Base-by-base conservation (phyloP, 2,888 invertebrate genomes). In the Apodemia mormo region DNA sequence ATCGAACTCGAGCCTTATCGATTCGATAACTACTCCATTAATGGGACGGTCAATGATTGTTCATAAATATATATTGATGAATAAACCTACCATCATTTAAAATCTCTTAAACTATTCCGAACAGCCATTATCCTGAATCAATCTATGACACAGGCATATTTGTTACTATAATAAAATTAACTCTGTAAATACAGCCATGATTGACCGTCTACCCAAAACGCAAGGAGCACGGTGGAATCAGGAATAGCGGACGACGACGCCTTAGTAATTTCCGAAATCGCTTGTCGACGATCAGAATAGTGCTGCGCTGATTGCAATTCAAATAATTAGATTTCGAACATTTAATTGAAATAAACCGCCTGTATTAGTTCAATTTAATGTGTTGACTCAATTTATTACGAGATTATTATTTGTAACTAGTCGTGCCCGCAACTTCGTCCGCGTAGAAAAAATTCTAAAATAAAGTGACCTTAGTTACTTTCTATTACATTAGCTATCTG, bases 261-360 rank as follows among this genome's bases (percentile, higher is more conserved):
- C 91, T 91, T 90, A 87, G 91, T 87, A 91, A 92, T 92, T 92
- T 92, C 92, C 91, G 91, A 92, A 92, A 91, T 91, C 92, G 90
- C 87, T 85, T 84, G 90, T 87, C 90, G 88, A 88, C 92, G 89
- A 89, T 89, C 89, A 85, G 89, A 86, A 83, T 88, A 88, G 88
- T 89, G 90, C 87, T 86, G 88, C 76, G 84, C 86, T 77, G 80
- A 84, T 80, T 80, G 75, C 79, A 79, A 87, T 84, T 82, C 82
- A 88, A 89, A 90, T 92, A 91, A 91, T 92, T 90, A 89, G 87
- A 90, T 90, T 85, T 82, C 85, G 86, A 88, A 87, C 86, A 88
- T 87, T 85, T 90, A 90, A 90, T 90, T 89, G 86, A 81, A 77
- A 82, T 78, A 81, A 82, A 81, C 81, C 80, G 80, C 80, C 80